Evolutionary conservation across 2,797 vertebrate genomes (phyloP).

Genomic region (Pogonophryne albipinna): DNA sequence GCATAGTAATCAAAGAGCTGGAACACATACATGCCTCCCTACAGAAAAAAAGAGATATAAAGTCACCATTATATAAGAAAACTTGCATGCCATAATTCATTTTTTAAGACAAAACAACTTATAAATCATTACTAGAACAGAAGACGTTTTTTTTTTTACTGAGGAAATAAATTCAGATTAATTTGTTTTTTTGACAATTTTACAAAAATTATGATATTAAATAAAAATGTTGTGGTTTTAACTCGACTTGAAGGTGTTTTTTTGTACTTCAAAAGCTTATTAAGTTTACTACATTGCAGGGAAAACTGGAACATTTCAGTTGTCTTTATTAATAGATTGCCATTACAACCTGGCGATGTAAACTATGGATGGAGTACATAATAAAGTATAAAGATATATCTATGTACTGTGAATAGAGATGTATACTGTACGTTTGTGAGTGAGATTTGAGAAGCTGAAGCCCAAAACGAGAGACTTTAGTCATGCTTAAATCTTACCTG

Average conservation of each 20-base stretch:
- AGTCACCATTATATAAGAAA: background rate
- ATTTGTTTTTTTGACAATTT: background rate
- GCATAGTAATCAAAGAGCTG: constrained; percentile 97
- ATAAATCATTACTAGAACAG: background rate
- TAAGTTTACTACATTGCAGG: background rate
- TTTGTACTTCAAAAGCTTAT: background rate
- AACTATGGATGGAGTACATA: background rate
- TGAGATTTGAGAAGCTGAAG: constrained; percentile 1
- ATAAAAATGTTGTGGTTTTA: background rate
- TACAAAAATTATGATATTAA: background rate
- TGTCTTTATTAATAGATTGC: background rate
- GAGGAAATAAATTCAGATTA: background rate
- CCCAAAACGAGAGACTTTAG: constrained; percentile 1
- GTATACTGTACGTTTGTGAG: background rate
- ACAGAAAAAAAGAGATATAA: constrained; percentile 36
- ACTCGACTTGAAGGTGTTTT: background rate
- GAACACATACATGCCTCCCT: constrained; percentile 97
- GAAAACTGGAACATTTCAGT: background rate
- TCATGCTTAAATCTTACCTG: constrained; percentile 36
- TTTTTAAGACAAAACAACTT: background rate
- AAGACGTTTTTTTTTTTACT: background rate
- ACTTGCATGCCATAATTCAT: background rate
- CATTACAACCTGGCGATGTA: background rate
- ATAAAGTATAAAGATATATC: background rate
- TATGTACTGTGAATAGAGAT: background rate